These are phyloP conservation scores for Amphiprion clarkii DNA, from an alignment of 2,797 vertebrate genomes.

Conservation along the genomic window DNA sequence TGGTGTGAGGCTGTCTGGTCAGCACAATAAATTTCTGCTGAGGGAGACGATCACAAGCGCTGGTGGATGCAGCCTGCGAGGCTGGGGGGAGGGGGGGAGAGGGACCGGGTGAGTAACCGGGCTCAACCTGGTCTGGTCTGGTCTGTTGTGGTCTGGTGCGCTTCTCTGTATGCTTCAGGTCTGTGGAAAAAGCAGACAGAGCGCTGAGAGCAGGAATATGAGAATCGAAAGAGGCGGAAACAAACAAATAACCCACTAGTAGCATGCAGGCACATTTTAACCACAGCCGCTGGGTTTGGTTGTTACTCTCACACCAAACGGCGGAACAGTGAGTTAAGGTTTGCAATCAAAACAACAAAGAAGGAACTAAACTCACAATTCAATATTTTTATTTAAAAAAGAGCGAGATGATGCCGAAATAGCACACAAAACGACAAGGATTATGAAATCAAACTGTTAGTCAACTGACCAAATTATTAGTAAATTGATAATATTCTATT, in stretches of 20 bases:
- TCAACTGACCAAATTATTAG: too few relatives aligned
- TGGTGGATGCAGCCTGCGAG: constrained; percentile 47
- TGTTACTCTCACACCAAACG: not conserved
- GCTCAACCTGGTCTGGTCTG: constrained; percentile 47
- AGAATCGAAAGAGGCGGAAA: not conserved
- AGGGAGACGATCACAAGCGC: constrained; percentile 34
- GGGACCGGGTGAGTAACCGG: constrained; percentile 31
- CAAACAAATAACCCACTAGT: not conserved
- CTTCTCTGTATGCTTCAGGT: constrained; percentile 63
- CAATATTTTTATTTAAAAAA: too few relatives aligned
- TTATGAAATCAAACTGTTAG: too few relatives aligned
- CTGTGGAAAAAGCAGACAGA: constrained; percentile 61
- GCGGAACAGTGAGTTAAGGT: not conserved
- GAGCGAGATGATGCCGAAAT: too few relatives aligned
- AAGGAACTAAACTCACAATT: not conserved
- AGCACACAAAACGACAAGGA: too few relatives aligned
- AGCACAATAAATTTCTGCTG: constrained; percentile 49
- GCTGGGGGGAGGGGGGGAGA: constrained; percentile 30
- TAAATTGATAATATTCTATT: too few relatives aligned
- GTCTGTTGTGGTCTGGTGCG: constrained; percentile 53
- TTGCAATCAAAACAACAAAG: not conserved
- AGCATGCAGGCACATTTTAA: constrained; percentile 17
- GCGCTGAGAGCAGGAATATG: constrained; percentile 6
- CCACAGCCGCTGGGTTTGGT: constrained; percentile 20
- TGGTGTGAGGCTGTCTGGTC: constrained; percentile 72